Conservation (phyloP, 2,888 invertebrate genomes). For the Lasioglossum pauxillum region DNA sequence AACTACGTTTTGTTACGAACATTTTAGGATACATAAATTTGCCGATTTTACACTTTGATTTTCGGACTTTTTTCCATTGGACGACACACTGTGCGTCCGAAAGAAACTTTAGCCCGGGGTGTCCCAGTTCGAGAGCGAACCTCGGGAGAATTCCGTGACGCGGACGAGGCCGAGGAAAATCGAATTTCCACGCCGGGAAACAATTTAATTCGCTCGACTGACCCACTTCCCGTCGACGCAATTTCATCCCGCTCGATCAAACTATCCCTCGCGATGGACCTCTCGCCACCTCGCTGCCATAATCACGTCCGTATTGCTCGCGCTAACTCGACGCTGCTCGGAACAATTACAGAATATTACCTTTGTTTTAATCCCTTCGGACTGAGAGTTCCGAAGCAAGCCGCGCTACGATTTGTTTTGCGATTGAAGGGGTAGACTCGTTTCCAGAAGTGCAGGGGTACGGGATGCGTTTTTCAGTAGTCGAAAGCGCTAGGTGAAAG, state of each 20-base stretch:
- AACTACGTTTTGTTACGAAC: no score
- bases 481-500: no score
- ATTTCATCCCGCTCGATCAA: neutral
- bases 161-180: conserved; percentile 27
- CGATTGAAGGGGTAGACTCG: no score
- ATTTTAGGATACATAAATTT: no score
- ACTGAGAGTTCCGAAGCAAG: neutral
- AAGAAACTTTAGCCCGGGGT: conserved; percentile 24
- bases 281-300: neutral
- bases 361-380: neutral
- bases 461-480: no score
- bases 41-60: no score
- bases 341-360: neutral
- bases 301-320: neutral
- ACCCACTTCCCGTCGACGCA: neutral
- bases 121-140: conserved; percentile 34
- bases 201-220: neutral
- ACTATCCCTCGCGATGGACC: neutral
- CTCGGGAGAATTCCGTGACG: conserved; percentile 3
- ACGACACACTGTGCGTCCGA: no score
- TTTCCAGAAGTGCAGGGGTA: no score
- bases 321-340: neutral
- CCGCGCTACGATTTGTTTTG: no score
- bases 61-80: no score
- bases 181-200: conserved; percentile 20